Base-by-base conservation (phyloP, 30 jellyfish, hydroid and myxozoan genomes). In the Chironex yamaguchii region DNA sequence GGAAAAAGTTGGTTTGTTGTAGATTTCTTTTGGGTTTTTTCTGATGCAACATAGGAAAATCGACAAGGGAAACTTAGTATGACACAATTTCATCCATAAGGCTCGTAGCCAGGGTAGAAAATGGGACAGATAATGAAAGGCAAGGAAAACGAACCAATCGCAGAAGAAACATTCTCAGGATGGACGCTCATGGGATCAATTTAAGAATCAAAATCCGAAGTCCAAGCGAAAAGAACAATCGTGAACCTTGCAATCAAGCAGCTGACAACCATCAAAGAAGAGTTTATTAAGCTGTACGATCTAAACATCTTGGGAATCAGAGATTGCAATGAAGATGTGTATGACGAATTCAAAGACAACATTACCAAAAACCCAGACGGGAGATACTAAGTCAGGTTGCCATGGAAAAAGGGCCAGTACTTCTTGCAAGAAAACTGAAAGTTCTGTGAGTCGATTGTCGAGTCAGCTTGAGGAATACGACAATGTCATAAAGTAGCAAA, bases 121-220 rank as follows among this genome's bases (percentile, higher is more conserved):
- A 76, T 77, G 24, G 80, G 88, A 31, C 26, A 35, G 4, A 50
- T 51, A 31, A 13, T 76, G 36, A 50, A 52, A 27, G 88, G 88
- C 24, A 51, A 76, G 9, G 3, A 52, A 4, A 17, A 76, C 62
- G 80, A 76, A 52, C 88, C 67, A 28, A 76, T 76, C 4, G 88
- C 77, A 23, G 88, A 51, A 31, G 88, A 76, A 51, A 76, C 88
- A 2, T n/a, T 33, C 48, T 71, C 49, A n/a, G 86, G 86, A 73
- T 73, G 86, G 53, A 73, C 78, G 71, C 6, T 76, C 22, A 31
- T 76, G 88, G 88, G 88, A 49, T 50, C 62, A 27, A 52, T 76
- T 51, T 51, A 74, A 62, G 88, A 76, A 20, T 50, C 80, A 42
- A n/a, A n/a, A n/a, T n/a, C n/a, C n/a, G n/a, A 42, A 42, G 58